Percentiles rank a stretch among this genome's conserved stretches.
phyloP scores from a whole-genome alignment of 2,888 invertebrate genomes.

The Dendrolimus houi region DNA sequence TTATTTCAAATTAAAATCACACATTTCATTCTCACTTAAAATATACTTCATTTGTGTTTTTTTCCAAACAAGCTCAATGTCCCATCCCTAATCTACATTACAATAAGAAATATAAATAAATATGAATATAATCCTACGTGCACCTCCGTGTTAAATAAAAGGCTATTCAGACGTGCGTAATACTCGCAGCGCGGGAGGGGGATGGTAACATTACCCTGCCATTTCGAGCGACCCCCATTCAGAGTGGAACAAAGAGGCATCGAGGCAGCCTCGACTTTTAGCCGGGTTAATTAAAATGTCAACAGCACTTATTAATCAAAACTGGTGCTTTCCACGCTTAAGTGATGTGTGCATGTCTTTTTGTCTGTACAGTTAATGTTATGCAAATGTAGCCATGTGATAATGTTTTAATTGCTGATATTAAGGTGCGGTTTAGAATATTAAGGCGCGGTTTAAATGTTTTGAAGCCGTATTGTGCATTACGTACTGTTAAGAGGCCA shows the following conservation, averaged over 20 bases:
- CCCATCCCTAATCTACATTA: not conserved
- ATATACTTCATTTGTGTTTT: not conserved
- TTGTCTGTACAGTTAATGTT: conserved; percentile 2
- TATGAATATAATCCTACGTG: not conserved
- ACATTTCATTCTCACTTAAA: no score
- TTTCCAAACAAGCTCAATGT: not conserved
- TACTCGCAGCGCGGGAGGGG: not conserved
- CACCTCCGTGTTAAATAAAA: not conserved
- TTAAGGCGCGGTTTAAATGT: no score
- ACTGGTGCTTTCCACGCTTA: conserved; percentile 17
- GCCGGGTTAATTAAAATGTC: conserved; percentile 72
- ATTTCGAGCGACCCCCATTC: conserved; percentile 26
- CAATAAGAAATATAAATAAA: not conserved
- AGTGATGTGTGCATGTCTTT: conserved; percentile 14
- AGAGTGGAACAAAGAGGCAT: conserved; percentile 47
- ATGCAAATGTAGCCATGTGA: not conserved
- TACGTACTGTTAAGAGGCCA: no score
- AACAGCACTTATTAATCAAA: conserved; percentile 70
- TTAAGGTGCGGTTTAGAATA: no score
- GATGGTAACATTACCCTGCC: not conserved
- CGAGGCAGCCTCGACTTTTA: conserved; percentile 46
- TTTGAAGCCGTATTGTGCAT: no score
- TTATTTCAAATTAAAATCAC: no score
- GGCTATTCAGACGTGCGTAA: not conserved
- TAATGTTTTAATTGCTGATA: not conserved